Evolutionary conservation across 2,888 invertebrate species (phyloP), one percentile per base, ranked within the genome.

Genomic region (Pachycephus smyrnensis): DNA sequence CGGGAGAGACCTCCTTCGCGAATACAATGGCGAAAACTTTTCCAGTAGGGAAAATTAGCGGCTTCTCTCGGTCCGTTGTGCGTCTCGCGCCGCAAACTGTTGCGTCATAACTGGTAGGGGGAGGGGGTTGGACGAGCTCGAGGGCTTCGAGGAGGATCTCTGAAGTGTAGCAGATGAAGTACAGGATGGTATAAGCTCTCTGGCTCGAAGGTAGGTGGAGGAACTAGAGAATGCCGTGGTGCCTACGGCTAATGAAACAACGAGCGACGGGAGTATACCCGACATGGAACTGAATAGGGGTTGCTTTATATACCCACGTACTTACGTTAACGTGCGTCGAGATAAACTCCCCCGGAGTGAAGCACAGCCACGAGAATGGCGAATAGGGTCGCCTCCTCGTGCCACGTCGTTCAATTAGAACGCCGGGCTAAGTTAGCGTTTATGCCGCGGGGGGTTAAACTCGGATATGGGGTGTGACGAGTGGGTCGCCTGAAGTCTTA

Each of bases 21-120:
- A 23, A 23, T 55, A 55, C 15, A 55, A 23, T 6, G 23, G 23
- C 15, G 23, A 0, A 55, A 55, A 12, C 23, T 55, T 55, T 1
- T 23, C 2, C 55, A 55, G 2, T 9, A 2, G 9, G 0, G 23
- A 55, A 23, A 55, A 23, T 55, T 55, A 55, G 1, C 23, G 23
- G 23, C 23, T 23, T 6, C 55, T 40, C 23, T 23, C 23, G 1
- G 40, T 23, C 40, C 9, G 55, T 9, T 37, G 69, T 31, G 4
- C 69, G n/a, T 11, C 69, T 71, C 71, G 12, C 32, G 32, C 87
- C 87, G 83, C 89, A 89, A 90, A 90, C 90, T 90, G 90, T 90
- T 90, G 90, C 90, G 86, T 87, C 87, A 88, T 89, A 88, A 87
- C 84, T 85, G 84, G 78, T 80, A 31, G 84, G 84, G 84, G 81